Evolutionary conservation across 2,113 vertebrate genomes (phyloP), one percentile per base, ranked within the genome.

Genomic region (Pitta sordida): DNA sequence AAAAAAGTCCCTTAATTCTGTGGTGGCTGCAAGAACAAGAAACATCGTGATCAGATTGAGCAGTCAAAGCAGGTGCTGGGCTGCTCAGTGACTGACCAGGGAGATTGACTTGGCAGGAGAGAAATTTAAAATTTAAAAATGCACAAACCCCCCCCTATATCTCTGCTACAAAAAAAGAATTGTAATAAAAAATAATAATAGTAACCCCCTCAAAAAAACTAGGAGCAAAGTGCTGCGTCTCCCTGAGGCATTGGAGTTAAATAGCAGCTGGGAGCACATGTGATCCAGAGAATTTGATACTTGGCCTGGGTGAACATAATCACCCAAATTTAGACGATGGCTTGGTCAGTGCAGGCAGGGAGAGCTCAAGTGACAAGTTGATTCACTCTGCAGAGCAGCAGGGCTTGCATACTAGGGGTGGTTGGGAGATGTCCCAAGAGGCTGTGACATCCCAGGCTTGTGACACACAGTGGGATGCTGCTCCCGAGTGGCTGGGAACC

Each of bases 1-100:
- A 96, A 99, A 98, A 95, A 99, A 99, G 63, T 99, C 98, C 97
- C 98, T 98, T 97, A 99, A 98, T 93, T 99, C 99, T 32, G 98
- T 97, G 20, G 99, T 99, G 88, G 99, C 99, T 99, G 98, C 64
- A 75, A 99, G 98, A 96, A 99, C 98, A 93, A 99, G 98, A 98
- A 99, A 99, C 99, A 99, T 99, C 10, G 96, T 95, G 96, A 97
- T 97, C 81, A 97, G 94, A 95, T 79, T 68, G 23, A 87, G 17
- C 52, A 87, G 52, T 36, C 53, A 62, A 87, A 76, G 74, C 37
- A 80, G 83, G 55, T 1, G 4, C 48, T 92, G 76, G 41, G 56
- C 26, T 49, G 39, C 80, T 89, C 2, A 5, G 69, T 6, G 26
- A 32, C 11, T 2, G 8, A 53, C 19, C 4, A 2, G 24, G 21